Percentiles rank a stretch among this genome's conserved stretches.
These are phyloP conservation scores for Drosophila micromelanica DNA, from an alignment of 1,140 invertebrate genomes.

Conservation along the genomic window DNA sequence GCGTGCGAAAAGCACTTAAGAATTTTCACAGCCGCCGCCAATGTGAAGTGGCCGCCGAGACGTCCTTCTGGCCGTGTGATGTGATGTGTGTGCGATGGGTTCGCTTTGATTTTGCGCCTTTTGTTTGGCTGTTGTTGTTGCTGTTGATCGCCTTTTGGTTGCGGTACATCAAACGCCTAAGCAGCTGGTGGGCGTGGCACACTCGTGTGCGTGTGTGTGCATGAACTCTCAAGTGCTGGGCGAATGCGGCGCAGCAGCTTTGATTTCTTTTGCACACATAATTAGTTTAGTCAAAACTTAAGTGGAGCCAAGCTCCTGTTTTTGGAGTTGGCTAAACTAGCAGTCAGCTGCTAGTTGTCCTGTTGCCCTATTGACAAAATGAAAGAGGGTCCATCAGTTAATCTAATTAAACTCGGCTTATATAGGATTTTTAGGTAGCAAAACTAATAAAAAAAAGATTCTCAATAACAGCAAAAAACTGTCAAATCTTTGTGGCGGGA, in stretches of 20 bases:
- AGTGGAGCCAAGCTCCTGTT: slow-evolving; percentile 19
- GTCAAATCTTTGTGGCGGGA: no score
- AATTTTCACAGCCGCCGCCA: slow-evolving; percentile 42
- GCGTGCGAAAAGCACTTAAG: slow-evolving; percentile 55
- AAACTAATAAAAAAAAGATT: no score
- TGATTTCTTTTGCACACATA: slow-evolving; percentile 67
- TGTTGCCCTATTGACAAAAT: no score
- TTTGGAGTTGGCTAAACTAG: slow-evolving; percentile 25
- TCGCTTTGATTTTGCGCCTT: slow-evolving; percentile 38
- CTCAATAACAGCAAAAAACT: no score
- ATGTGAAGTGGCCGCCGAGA: slow-evolving; percentile 39
- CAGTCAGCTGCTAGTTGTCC: slow-evolving; percentile 4
- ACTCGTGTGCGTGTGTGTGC: slow-evolving; percentile 49
- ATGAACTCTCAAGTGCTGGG: slow-evolving; percentile 55
- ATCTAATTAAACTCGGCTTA: no score
- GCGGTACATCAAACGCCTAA: slow-evolving; percentile 52
- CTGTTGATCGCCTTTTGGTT: slow-evolving; percentile 56
- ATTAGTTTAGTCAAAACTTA: slow-evolving; percentile 74
- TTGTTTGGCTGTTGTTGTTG: slow-evolving; percentile 16
- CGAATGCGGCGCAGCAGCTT: slow-evolving; percentile 21
- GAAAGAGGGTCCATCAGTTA: no score
- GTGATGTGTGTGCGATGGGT: slow-evolving; percentile 5
- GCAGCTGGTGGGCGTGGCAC: slow-evolving; percentile 26
- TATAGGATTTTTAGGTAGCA: no score
- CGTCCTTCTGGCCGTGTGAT: slow-evolving; percentile 5